Conservation (phyloP, 2,113 vertebrate genomes). For the Aspiorhynchus laticeps region DNA sequence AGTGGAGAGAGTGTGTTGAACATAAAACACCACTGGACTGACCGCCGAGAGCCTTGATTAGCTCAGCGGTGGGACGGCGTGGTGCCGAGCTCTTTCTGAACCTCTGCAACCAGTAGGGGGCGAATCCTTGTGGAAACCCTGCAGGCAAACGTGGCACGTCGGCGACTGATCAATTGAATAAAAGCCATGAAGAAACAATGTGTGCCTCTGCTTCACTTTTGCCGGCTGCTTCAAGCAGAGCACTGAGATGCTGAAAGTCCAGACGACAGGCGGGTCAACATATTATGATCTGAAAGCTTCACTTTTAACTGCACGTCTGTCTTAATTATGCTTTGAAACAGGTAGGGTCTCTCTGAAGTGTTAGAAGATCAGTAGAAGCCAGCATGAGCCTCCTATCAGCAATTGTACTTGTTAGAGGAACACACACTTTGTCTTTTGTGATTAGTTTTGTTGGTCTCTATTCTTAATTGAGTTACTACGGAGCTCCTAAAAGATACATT, state of each 20-base stretch:
- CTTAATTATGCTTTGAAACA: not conserved
- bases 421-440: not conserved
- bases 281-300: not conserved
- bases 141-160: not conserved
- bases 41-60: conserved; percentile 20
- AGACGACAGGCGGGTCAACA: not conserved
- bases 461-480: not conserved
- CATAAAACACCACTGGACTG: not conserved
- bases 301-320: not conserved
- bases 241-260: not conserved
- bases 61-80: conserved; percentile 14
- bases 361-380: not conserved
- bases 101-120: not conserved
- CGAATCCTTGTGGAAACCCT: not conserved
- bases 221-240: not conserved
- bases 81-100: not conserved
- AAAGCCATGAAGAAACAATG: conserved; percentile 18
- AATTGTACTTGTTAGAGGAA: not conserved
- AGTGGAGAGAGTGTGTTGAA: conserved; percentile 10
- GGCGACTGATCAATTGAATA: conserved; percentile 19
- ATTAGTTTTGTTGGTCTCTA: not conserved
- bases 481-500: not conserved
- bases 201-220: not conserved
- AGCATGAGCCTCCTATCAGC: not conserved
- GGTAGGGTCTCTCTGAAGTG: not conserved